phyloP scores from a whole-genome alignment of 2,797 vertebrate species.

The Tachyglossus aculeatus region DNA sequence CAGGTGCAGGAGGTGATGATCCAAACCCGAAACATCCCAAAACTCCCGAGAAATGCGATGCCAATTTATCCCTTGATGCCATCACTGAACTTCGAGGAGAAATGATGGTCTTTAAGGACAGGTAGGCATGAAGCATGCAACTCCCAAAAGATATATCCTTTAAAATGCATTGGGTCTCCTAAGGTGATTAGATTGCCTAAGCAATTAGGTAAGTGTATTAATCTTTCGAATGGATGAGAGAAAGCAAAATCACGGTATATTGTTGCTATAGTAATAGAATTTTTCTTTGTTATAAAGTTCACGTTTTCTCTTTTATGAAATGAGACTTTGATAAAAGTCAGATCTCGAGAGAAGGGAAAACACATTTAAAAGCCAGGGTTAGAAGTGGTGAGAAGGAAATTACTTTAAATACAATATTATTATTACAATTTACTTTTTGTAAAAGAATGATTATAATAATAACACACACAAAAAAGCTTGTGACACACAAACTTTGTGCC shows the following conservation, averaged over 20 bases:
- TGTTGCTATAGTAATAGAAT: neutral
- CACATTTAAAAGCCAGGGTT: neutral
- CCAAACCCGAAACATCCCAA: constrained; percentile 85
- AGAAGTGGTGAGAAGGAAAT: neutral
- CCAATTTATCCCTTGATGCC: constrained; percentile 85
- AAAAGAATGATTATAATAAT: too few species aligned
- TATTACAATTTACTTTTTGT: too few species aligned
- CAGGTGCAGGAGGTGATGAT: constrained; percentile 77
- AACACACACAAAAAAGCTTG: too few species aligned
- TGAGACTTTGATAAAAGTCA: neutral
- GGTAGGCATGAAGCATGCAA: constrained; percentile 66
- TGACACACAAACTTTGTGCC: too few species aligned
- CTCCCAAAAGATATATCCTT: too few species aligned
- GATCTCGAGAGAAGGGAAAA: neutral
- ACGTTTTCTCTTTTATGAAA: neutral
- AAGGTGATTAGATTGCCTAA: neutral
- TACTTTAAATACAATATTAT: neutral
- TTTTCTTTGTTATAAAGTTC: neutral
- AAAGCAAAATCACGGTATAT: neutral
- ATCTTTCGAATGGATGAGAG: neutral
- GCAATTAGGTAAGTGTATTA: neutral
- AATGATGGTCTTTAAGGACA: constrained; percentile 94
- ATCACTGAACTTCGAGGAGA: constrained; percentile 92
- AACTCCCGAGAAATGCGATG: constrained; percentile 90
- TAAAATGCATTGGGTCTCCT: too few species aligned